These are phyloP conservation scores for Drosophila colorata DNA, from an alignment of 2,888 invertebrate genomes.

Conservation along the genomic window DNA sequence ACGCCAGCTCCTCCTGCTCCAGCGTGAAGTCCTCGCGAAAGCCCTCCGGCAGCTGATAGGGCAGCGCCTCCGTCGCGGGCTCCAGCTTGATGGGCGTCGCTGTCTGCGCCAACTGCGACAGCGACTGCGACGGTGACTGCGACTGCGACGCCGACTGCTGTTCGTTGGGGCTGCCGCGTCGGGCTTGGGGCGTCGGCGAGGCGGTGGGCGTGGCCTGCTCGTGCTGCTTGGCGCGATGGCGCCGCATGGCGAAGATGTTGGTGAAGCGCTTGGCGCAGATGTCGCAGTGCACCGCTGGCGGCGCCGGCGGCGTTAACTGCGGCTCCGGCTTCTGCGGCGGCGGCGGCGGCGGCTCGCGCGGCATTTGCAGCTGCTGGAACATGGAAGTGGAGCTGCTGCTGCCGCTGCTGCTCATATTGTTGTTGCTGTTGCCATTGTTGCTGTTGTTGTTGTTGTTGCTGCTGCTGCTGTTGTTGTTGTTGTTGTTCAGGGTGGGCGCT, in stretches of 20 bases:
- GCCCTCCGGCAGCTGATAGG: slow-evolving; percentile 84
- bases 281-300: slow-evolving; percentile 87
- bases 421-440: slow-evolving; percentile 30
- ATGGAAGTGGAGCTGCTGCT: slow-evolving; percentile 61
- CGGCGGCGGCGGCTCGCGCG: slow-evolving; percentile 49
- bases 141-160: slow-evolving; percentile 17
- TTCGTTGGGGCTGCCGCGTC: slow-evolving; percentile 56
- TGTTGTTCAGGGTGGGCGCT: slow-evolving; percentile 38
- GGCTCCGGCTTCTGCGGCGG: slow-evolving; percentile 46
- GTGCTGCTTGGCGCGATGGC: slow-evolving; percentile 90
- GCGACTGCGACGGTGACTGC: slow-evolving; percentile 17
- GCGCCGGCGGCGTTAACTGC: slow-evolving; percentile 56
- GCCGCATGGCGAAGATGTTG: slow-evolving; percentile 90
- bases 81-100: slow-evolving; percentile 52
- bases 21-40: slow-evolving; percentile 85
- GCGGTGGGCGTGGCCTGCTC: slow-evolving; percentile 78
- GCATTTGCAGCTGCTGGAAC: slow-evolving; percentile 64
- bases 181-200: slow-evolving; percentile 39
- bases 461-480: slow-evolving; percentile 41
- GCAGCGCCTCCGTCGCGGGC: slow-evolving; percentile 32
- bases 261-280: slow-evolving; percentile 91
- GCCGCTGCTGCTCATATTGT: slow-evolving; percentile 37
- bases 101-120: slow-evolving; percentile 4
- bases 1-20: slow-evolving; percentile 85
- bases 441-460: slow-evolving; percentile 20